phyloP scores from a whole-genome alignment of 2,888 invertebrate genomes.

The Oligia latruncula region DNA sequence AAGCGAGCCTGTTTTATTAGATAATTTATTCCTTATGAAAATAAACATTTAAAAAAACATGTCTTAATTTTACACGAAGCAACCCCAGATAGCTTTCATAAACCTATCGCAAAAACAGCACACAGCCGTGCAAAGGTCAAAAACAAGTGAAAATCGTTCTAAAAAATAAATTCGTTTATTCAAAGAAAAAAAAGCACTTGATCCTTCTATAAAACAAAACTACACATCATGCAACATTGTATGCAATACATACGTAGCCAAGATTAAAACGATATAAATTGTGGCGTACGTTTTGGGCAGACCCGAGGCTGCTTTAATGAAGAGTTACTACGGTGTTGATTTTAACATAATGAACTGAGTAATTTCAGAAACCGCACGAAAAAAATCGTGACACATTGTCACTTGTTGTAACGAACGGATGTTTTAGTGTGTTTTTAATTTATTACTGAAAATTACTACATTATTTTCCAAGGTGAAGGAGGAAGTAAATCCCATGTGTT shows the following conservation, averaged over 20 bases:
- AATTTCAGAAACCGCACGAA: constrained; percentile 73
- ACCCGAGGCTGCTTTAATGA: constrained; percentile 78
- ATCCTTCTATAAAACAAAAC: background rate
- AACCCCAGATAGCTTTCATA: background rate
- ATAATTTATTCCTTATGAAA: background rate
- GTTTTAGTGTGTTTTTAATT: background rate
- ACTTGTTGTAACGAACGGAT: background rate
- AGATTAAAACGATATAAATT: constrained; percentile 76
- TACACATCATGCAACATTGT: constrained; percentile 23
- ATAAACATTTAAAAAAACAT: background rate
- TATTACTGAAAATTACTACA: no score
- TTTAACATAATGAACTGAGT: constrained; percentile 83
- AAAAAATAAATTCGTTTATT: background rate
- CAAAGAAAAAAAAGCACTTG: no score
- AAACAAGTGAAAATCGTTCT: background rate
- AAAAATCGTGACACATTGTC: constrained; percentile 65
- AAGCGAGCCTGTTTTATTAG: background rate
- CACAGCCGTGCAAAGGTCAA: background rate
- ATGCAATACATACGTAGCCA: constrained; percentile 43
- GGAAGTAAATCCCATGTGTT: no score
- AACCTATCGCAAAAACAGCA: background rate
- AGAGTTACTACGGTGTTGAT: constrained; percentile 83
- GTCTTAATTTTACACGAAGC: background rate
- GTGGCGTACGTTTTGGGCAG: constrained; percentile 71
- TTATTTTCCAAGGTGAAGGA: background rate